Evolutionary conservation across 1,140 invertebrate genomes (phyloP), one percentile per base, ranked within the genome.

Genomic region (Cydia amplana): DNA sequence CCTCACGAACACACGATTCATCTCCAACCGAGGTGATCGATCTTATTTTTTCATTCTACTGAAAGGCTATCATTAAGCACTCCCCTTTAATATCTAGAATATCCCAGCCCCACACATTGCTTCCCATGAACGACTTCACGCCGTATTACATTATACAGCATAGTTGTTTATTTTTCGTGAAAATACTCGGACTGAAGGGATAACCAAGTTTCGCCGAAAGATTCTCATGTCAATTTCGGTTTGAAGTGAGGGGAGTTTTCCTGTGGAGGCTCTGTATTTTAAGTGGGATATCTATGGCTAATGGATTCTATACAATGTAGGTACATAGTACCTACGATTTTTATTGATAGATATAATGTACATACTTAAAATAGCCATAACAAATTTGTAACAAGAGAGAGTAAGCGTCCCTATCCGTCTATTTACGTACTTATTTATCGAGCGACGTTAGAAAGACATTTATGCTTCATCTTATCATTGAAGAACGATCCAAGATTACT

Each of bases 151-250:
- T 64, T 67, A 36, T 67, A 67, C 28, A 0, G 16, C 16, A 16
- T 36, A 36, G 64, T 67, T 67, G 64, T 67, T 67, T 67, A 67
- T 67, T 67, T 36, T 67, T 67, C 64, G 64, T 67, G 20, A 32
- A 67, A 67, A 67, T n/a, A 7, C 25, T 32, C 28, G 14, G 23
- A 12, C 64, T 14, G 64, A 67, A 67, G 28, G 25, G 28, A 67
- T 67, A 67, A 67, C 64, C 14, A 67, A 32, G 64, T 67, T 67
- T 67, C n/a, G 9, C 12, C 28, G 28, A 32, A 67, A 67, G 64
- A 67, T 67, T 67, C 28, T n/a, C 4, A 32, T 67, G 14, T 36
- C 64, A 67, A 67, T 36, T 67, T 67, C 64, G 64, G 2, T 28
- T 28, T 67, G 14, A 64, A n/a, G 63, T 64, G 63, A 3, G 63